Evolutionary conservation across 2,113 vertebrate genomes (phyloP), one percentile per base, ranked within the genome.

Genomic region (Casuarius casuarius): DNA sequence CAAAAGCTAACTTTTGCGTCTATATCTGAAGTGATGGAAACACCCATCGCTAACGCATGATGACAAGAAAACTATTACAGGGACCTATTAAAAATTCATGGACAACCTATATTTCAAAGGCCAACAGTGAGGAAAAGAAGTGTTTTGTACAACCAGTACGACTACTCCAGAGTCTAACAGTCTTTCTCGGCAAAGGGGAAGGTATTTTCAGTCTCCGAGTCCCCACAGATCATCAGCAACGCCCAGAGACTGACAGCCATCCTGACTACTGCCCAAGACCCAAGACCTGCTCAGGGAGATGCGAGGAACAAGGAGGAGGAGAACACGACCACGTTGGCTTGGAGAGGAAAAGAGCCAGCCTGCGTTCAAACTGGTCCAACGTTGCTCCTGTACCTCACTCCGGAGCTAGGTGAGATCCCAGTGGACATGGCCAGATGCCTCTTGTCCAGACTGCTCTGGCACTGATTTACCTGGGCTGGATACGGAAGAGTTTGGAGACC

Each of bases 401-500:
- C 4, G 0, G 82, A 48, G 85, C 49, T 5, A 78, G 1, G 1
- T 0, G 23, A 86, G 76, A 63, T 66, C 83, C 46, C 54, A 29
- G 49, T 0, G 0, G 67, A 17, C 31, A 40, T 0, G 0, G 33
- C 1, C 66, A 66, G 58, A 58, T 72, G 61, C 61, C 56, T 59
- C 17, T 19, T 33, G 31, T 18, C 56, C 56, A 59, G 56, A 48
- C 46, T 48, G 46, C 46, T 46, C 29, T 28, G 44, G 42, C 44
- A 70, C 12, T 77, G 21, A 85, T 90, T 85, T 70, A 87, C 58
- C 89, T 54, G 62, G 23, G 63, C 31, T 82, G 77, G 40, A 54
- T 21, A 49, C 28, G 48, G 73, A 83, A 48, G 85, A 56, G 91
- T 61, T 76, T 81, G 73, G 78, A 92, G 82, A 56, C 29, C 49